phyloP scores from a whole-genome alignment of 2,797 vertebrate species.

The Lacerta bilineata region DNA sequence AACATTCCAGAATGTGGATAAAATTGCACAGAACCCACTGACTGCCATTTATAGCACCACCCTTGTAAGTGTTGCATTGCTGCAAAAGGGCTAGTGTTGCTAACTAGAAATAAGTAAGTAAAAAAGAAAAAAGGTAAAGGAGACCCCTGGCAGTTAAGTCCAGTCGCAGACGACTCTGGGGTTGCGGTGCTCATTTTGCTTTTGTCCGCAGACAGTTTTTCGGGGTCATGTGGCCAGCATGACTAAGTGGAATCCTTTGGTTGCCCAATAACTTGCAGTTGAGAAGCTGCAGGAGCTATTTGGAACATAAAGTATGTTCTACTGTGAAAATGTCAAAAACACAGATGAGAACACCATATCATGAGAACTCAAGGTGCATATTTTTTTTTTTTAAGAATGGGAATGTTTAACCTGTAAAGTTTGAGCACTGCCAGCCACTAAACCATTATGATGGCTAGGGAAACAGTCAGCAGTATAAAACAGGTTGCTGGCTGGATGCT shows the following conservation, averaged over 20 bases:
- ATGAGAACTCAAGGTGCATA: rapidly evolving
- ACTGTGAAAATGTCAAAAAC: background rate
- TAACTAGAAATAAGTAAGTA: slow-evolving; percentile 53
- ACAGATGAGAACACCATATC: rapidly evolving
- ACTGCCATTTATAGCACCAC: slow-evolving; percentile 71
- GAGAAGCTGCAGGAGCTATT: slow-evolving; percentile 32
- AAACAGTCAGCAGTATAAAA: slow-evolving; percentile 52
- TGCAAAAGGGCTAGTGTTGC: slow-evolving; percentile 63
- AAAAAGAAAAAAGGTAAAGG: too few species aligned
- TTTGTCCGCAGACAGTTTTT: too few species aligned
- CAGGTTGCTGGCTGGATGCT: slow-evolving; percentile 65
- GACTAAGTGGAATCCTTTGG: background rate
- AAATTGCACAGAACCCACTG: slow-evolving; percentile 68
- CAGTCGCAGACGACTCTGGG: too few species aligned
- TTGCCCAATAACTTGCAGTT: slow-evolving; percentile 37
- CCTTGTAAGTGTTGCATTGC: slow-evolving; percentile 62
- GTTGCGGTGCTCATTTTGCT: too few species aligned
- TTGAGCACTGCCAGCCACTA: rapidly evolving
- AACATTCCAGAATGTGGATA: slow-evolving; percentile 68
- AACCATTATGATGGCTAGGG: background rate
- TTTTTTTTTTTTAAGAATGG: background rate
- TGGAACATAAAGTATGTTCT: slow-evolving; percentile 24
- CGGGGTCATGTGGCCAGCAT: too few species aligned
- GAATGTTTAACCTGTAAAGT: background rate
- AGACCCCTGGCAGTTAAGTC: too few species aligned